A percentile compares a stretch with the other conserved stretches of the same genome.
Conservation (phyloP, 2,797 vertebrate genomes). For the Apogon talboti region DNA sequence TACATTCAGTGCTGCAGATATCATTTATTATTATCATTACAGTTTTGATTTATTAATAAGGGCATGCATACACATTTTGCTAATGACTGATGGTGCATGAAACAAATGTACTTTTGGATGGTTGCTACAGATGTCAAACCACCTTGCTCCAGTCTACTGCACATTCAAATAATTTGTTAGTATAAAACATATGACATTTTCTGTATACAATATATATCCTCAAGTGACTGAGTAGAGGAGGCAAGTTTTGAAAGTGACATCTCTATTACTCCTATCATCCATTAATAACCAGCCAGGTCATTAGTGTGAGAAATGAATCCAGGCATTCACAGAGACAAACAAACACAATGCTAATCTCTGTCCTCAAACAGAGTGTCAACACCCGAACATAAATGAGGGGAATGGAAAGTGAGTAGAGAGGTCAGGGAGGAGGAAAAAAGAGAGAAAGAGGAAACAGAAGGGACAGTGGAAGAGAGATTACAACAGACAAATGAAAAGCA, state of each 20-base stretch:
- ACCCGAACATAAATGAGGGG: constrained; percentile 37
- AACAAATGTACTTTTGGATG: neutral
- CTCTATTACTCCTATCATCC: constrained; percentile 66
- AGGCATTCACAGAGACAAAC: constrained; percentile 59
- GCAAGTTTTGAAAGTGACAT: constrained; percentile 61
- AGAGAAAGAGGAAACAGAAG: neutral
- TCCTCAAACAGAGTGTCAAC: constrained; percentile 59
- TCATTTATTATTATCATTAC: neutral
- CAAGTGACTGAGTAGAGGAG: constrained; percentile 3
- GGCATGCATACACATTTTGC: neutral
- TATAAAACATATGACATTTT: neutral
- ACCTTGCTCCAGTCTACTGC: neutral
- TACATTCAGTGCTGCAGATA: neutral
- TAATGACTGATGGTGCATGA: neutral
- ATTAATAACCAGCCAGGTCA: constrained; percentile 66
- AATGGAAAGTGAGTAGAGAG: constrained; percentile 48
- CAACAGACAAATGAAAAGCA: constrained; percentile 28
- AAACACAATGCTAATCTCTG: constrained; percentile 68
- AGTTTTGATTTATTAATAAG: constrained; percentile 7
- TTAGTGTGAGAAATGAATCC: constrained; percentile 73
- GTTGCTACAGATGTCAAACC: neutral
- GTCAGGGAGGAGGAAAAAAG: constrained; percentile 36
- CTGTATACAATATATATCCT: neutral
- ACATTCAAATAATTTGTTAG: neutral
- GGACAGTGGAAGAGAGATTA: constrained; percentile 4